These are phyloP conservation scores for Caenorhabditis remanei DNA, from an alignment of 1,140 invertebrate species.

Conservation along the genomic window DNA sequence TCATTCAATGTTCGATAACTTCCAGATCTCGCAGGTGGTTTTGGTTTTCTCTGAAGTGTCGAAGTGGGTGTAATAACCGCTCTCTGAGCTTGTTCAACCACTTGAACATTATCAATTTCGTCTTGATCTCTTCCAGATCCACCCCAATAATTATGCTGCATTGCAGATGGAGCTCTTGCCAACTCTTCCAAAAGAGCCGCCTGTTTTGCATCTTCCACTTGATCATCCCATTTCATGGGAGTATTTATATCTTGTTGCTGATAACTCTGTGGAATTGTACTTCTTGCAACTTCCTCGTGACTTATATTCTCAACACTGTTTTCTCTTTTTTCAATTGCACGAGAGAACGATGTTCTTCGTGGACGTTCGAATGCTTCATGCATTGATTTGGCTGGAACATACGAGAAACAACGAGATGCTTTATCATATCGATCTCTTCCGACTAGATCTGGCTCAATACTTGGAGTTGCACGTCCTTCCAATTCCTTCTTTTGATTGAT, in stretches of 20 bases:
- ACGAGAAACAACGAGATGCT: slow-evolving; percentile 77
- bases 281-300: slow-evolving; percentile 57
- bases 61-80: slow-evolving; percentile 62
- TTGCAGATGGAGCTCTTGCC: neutral
- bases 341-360: slow-evolving; percentile 52
- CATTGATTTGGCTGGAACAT: slow-evolving; percentile 76
- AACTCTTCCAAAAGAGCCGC: slow-evolving; percentile 36
- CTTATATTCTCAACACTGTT: slow-evolving; percentile 62
- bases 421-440: slow-evolving; percentile 76
- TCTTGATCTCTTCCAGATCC: neutral
- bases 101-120: slow-evolving; percentile 59
- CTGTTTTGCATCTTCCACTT: slow-evolving; percentile 71
- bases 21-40: slow-evolving; percentile 59
- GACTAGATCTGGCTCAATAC: slow-evolving; percentile 76
- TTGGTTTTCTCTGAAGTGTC: slow-evolving; percentile 53
- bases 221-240: slow-evolving; percentile 74
- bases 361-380: slow-evolving; percentile 72
- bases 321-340: slow-evolving; percentile 56
- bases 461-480: slow-evolving; percentile 57
- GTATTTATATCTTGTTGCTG: slow-evolving; percentile 66
- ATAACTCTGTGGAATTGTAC: slow-evolving; percentile 36
- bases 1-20: slow-evolving; percentile 67
- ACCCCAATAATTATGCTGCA: slow-evolving; percentile 25
- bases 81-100: slow-evolving; percentile 71
- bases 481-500: slow-evolving; percentile 23